Evolutionary conservation across 2,888 invertebrate species (phyloP).

Genomic region (Agrochola lota): DNA sequence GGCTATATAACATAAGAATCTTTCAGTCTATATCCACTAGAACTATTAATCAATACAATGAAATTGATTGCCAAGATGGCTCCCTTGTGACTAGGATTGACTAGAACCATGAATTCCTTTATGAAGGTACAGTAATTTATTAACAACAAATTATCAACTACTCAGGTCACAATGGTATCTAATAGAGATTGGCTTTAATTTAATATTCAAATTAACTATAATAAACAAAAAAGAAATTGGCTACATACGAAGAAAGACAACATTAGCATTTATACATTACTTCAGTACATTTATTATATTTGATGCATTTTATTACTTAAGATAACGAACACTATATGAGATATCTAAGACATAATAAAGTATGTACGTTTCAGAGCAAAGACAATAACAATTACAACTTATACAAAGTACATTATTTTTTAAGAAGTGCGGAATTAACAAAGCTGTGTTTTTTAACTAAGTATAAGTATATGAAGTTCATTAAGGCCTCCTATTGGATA

Average conservation of each 20-base stretch:
- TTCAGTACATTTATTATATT: conserved; percentile 36
- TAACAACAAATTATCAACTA: conserved; percentile 62
- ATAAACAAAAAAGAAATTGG: conserved; percentile 5
- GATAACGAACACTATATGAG: conserved; percentile 38
- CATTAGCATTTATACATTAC: conserved; percentile 15
- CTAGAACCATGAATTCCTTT: conserved; percentile 38
- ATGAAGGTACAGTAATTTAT: conserved; percentile 7
- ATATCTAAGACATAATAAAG: conserved; percentile 45
- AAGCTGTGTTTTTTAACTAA: conserved; percentile 15
- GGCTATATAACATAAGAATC: conserved; percentile 37
- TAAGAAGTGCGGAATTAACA: conserved; percentile 21
- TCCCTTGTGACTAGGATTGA: conserved; percentile 33
- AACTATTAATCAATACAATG: neutral
- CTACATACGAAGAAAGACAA: conserved; percentile 20
- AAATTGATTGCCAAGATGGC: neutral
- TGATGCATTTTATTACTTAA: conserved; percentile 46
- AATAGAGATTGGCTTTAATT: conserved; percentile 27
- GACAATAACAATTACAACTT: conserved; percentile 32
- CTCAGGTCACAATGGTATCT: conserved; percentile 69
- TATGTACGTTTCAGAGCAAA: conserved; percentile 42
- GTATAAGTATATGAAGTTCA: conserved; percentile 13
- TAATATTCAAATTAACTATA: conserved; percentile 27
- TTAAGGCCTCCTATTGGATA: conserved; percentile 51
- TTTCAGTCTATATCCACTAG: conserved; percentile 51
- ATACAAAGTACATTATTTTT: conserved; percentile 4